Evolutionary conservation across 2,797 vertebrate species (phyloP), one percentile per base, ranked within the genome.

Genomic region (Poeciliopsis turneri): DNA sequence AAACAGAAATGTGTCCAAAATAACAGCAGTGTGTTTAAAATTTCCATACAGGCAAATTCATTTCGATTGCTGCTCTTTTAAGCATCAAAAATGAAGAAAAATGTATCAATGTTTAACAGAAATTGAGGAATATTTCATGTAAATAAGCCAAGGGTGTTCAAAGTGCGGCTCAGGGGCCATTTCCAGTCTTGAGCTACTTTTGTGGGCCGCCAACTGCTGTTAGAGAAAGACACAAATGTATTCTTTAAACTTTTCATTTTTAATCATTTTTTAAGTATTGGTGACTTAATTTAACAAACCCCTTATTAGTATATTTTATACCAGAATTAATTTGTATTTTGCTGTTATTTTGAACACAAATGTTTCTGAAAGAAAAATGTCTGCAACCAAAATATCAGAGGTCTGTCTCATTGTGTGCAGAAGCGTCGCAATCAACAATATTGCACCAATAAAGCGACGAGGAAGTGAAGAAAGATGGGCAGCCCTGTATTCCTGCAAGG

Each of bases 381-480:
- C 66, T 73, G 28, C 28, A 77, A 84, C 73, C 78, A 84, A 49
- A 78, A 83, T 88, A 75, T 71, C 82, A 86, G 80, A 78, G 76
- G 30, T 72, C 61, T 76, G 71, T 81, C 74, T 78, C 10, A 76
- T 81, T 82, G 78, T 86, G 84, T 87, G 84, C 72, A 80, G 80
- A 82, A 72, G 68, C 76, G 57, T 74, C 86, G 84, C 72, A 88
- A 57, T 76, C 77, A 76, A 77, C 57, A 82, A 90, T 93, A 93
- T 93, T 94, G 90, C 92, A 94, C 88, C 89, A 75, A 47, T 45
- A 61, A 81, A 85, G 28, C 47, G 25, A 53, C 47, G 61, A 89
- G 80, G 84, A 91, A 84, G 79, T 74, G 41, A 86, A 81, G 84
- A 49, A 81, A 76, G 76, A 57, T 11, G 72, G 85, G 76, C 46